These are phyloP conservation scores for Notothenia coriiceps DNA, from an alignment of 2,113 vertebrate genomes.

Conservation along the genomic window DNA sequence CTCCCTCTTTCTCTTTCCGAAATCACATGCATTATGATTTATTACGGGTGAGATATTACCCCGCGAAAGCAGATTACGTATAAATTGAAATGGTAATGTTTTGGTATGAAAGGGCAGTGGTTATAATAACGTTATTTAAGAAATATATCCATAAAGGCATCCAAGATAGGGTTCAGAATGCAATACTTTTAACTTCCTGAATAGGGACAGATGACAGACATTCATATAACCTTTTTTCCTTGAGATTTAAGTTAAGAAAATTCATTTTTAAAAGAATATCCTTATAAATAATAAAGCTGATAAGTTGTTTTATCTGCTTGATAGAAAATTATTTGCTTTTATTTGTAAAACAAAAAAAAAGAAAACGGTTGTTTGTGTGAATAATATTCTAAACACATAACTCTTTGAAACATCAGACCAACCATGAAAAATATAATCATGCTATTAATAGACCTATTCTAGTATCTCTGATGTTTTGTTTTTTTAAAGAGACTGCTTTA, in stretches of 20 bases:
- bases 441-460: too few relatives aligned
- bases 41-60: constrained; percentile 75
- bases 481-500: too few relatives aligned
- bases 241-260: constrained; percentile 40
- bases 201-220: constrained; percentile 64
- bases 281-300: constrained; percentile 1
- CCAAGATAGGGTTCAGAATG: constrained; percentile 49
- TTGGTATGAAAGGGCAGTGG: constrained; percentile 74
- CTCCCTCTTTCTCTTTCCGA: constrained; percentile 48
- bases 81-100: constrained; percentile 84
- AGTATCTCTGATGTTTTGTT: too few relatives aligned
- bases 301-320: background rate
- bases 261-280: constrained; percentile 26
- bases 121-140: constrained; percentile 78
- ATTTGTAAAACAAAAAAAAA: background rate
- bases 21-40: constrained; percentile 78
- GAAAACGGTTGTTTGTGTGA: background rate
- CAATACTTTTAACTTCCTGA: constrained; percentile 77
- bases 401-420: background rate
- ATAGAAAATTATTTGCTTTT: background rate
- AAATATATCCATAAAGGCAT: constrained; percentile 70
- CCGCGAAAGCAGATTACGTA: constrained; percentile 79
- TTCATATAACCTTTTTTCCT: constrained; percentile 65
- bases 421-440: background rate
- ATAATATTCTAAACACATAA: background rate